Evolutionary conservation across 2,113 vertebrate genomes (phyloP), one percentile per base, ranked within the genome.

Genomic region (Pluvianellus socialis): DNA sequence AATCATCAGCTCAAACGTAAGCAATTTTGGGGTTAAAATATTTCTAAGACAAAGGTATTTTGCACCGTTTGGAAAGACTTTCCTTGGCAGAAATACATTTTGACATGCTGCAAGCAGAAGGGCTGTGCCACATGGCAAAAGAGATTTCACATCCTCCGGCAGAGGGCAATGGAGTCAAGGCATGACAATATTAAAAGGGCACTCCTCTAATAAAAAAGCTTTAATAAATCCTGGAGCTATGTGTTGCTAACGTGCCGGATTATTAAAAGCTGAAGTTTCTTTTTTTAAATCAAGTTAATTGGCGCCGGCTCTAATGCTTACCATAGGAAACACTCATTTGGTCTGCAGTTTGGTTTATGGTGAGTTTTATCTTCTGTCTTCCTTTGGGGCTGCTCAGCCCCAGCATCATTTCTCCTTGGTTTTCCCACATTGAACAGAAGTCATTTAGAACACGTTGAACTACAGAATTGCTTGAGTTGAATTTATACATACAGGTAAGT

Each of bases 141-240:
- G 88, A 91, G 80, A 58, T 72, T 50, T 52, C 66, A 15, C 71
- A 17, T 94, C 95, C 86, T 92, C 95, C 95, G 42, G 94, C 92
- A 97, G 96, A 96, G 95, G 96, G 97, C 97, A 97, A 95, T 94
- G 95, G 77, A 75, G 96, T 94, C 96, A 76, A 94, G 89, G 89
- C 66, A 73, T 26, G 93, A 81, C 71, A n/a, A 49, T 22, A n/a
- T 17, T 56, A 56, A 86, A 82, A 90, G 92, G 88, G 59, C 93
- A 88, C 63, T 66, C 62, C 45, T 72, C 88, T 90, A 55, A 92
- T 86, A 49, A 58, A 67, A 92, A 32, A 70, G 38, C 90, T 50
- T 58, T 74, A 58, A 88, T 88, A 88, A 90, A 92, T 80, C 85
- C 90, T 12, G n/a, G 33, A 90, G 92, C 90, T 92, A 62, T 47